These are phyloP conservation scores for Cirrhinus molitorella DNA, from an alignment of 2,797 vertebrate species.

Conservation along the genomic window DNA sequence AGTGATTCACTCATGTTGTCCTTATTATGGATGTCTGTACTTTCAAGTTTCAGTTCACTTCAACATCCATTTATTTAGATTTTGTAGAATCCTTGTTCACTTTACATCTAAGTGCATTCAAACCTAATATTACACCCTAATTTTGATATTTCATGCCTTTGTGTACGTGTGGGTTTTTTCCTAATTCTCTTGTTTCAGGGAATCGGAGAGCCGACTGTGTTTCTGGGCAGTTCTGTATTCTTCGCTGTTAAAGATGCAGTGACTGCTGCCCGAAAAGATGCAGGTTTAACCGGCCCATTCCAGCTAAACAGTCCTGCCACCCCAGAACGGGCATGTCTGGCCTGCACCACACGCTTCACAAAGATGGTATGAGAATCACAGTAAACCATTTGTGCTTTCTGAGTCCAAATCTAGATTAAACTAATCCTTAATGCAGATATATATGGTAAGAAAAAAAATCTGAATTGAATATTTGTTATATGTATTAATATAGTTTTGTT, in stretches of 20 bases:
- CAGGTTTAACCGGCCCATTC: constrained; percentile 75
- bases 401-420: not conserved
- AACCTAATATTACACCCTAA: not conserved
- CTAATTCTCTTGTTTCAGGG: constrained; percentile 82
- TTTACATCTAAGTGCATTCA: not conserved
- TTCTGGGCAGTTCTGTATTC: constrained; percentile 88
- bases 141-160: not conserved
- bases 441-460: not conserved
- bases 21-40: not conserved
- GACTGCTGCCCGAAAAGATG: constrained; percentile 76
- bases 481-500: not conserved
- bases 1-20: constrained; percentile 66
- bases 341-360: constrained; percentile 83
- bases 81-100: not conserved
- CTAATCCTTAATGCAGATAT: not conserved
- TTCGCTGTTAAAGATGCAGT: constrained; percentile 88
- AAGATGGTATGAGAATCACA: constrained; percentile 78
- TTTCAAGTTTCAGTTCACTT: not conserved
- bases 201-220: constrained; percentile 85
- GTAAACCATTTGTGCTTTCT: not conserved
- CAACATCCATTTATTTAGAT: not conserved
- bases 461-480: not conserved
- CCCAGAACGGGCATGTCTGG: constrained; percentile 82
- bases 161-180: too few relatives aligned
- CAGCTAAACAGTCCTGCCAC: constrained; percentile 84